phyloP scores from a whole-genome alignment of 2,797 vertebrate species.

The Trachurus trachurus region DNA sequence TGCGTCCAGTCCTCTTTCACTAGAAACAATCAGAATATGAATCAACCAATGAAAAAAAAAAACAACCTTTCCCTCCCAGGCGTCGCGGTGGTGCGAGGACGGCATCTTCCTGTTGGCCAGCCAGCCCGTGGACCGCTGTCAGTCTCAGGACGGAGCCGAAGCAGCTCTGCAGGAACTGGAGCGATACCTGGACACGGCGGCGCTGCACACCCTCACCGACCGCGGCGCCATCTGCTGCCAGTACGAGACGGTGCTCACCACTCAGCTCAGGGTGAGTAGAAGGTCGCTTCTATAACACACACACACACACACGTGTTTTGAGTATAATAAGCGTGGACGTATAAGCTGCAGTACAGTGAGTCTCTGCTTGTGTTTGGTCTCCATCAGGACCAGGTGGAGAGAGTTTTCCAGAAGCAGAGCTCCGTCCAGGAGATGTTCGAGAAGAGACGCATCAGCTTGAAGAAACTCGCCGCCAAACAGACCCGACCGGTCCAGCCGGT shows the following conservation, averaged over 20 bases:
- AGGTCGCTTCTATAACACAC: not conserved
- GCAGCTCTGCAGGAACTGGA: constrained; percentile 96
- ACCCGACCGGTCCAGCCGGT: constrained; percentile 96
- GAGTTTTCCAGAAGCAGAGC: constrained; percentile 94
- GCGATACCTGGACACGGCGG: constrained; percentile 91
- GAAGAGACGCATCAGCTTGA: constrained; percentile 93
- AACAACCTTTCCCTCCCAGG: constrained; percentile 72
- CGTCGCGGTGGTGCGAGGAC: constrained; percentile 93
- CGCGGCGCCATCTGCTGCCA: constrained; percentile 88
- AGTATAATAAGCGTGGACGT: too few species aligned
- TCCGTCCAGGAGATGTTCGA: constrained; percentile 97
- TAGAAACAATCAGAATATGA: too few species aligned
- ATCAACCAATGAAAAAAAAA: not conserved
- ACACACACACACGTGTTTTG: too few species aligned
- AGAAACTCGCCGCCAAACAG: constrained; percentile 97
- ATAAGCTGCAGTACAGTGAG: too few species aligned
- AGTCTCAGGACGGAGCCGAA: constrained; percentile 97
- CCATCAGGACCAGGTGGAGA: constrained; percentile 91
- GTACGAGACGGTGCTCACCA: constrained; percentile 89
- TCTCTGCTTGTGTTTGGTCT: not conserved
- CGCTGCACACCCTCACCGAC: constrained; percentile 89
- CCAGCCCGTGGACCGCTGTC: constrained; percentile 96
- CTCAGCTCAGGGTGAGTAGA: constrained; percentile 89
- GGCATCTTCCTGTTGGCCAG: constrained; percentile 95
- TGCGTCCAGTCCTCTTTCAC: too few species aligned